Evolutionary conservation across 2,888 invertebrate genomes (phyloP).

Genomic region (Drosophila setosimentum): DNA sequence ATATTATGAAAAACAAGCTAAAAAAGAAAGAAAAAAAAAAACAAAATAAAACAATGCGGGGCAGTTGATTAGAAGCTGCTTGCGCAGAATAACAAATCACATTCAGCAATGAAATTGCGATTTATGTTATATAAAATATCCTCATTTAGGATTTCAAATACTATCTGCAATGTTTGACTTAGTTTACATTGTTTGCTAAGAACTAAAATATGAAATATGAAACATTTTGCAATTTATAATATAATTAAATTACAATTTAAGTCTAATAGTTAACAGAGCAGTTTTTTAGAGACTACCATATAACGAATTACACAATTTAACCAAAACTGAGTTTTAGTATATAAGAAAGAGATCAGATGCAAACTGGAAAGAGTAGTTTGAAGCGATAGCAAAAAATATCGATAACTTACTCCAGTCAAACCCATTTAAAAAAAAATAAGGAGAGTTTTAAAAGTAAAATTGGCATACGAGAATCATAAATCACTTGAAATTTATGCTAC

Average conservation of each 20-base stretch:
- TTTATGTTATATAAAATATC: neutral
- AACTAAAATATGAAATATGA: neutral
- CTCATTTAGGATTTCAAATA: neutral
- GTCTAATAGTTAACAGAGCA: no score
- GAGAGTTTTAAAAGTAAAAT: neutral
- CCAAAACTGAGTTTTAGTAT: neutral
- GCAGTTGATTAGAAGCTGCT: conserved; percentile 27
- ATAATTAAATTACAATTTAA: neutral
- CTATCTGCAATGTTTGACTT: neutral
- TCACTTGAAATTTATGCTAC: conserved; percentile 11
- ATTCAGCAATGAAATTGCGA: neutral
- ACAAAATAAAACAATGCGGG: conserved; percentile 40
- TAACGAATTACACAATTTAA: neutral
- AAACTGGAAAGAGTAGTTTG: neutral
- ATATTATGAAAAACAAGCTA: neutral
- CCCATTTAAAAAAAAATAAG: neutral
- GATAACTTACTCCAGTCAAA: neutral
- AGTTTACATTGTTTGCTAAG: neutral
- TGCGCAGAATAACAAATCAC: neutral
- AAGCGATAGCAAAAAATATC: neutral
- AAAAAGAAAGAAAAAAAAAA: neutral
- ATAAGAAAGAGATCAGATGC: neutral
- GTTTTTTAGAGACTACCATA: neutral
- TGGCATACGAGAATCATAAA: neutral
- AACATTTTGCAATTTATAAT: neutral